Evolutionary conservation across 1,140 invertebrate species (phyloP), one percentile per base, ranked within the genome.

Genomic region (Pseudomyrmex flavicornis): DNA sequence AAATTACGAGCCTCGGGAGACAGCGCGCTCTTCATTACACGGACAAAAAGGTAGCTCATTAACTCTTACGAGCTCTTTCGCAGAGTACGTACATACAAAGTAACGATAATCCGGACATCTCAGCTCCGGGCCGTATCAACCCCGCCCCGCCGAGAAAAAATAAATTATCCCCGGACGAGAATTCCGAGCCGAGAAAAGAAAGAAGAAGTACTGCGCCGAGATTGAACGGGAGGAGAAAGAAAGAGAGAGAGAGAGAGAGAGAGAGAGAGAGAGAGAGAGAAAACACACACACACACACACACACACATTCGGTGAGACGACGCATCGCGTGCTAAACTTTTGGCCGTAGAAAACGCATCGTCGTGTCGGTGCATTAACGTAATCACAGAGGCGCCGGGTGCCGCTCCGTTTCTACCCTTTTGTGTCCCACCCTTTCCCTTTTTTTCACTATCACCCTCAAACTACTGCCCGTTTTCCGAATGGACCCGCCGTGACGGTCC

Each of bases 351-450:
- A 68, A 79, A 84, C 72, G 86, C 83, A 79, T 79, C 77, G 59
- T 74, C 74, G 83, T 72, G 65, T 89, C 91, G 92, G 93, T 93
- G 86, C 92, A 93, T 93, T 93, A 93, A 89, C 88, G 87, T 93
- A 92, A 93, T 93, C 89, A 93, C 89, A 93, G 91, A 89, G 92
- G 76, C 61, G 56, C 83, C 54, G 35, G 20, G 61, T 61, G 63
- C n/a, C 46, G 75, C 69, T 74, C 56, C 52, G 17, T 83, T 84
- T 79, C 86, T 88, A 74, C 76, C 68, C 13, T 46, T 65, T 73
- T 72, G 63, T 83, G 83, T 79, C 86, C 87, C 77, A 74, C 68
- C 68, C 65, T 83, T 85, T 84, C 86, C 87, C 52, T 52, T 65
- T 44, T 77, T 69, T 72, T 63, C 52, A 22, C 44, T 54, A 35